Percentiles rank a stretch among this genome's conserved stretches.
Conservation (phyloP, 2,888 invertebrate species). For the Tiliacea aurago region DNA sequence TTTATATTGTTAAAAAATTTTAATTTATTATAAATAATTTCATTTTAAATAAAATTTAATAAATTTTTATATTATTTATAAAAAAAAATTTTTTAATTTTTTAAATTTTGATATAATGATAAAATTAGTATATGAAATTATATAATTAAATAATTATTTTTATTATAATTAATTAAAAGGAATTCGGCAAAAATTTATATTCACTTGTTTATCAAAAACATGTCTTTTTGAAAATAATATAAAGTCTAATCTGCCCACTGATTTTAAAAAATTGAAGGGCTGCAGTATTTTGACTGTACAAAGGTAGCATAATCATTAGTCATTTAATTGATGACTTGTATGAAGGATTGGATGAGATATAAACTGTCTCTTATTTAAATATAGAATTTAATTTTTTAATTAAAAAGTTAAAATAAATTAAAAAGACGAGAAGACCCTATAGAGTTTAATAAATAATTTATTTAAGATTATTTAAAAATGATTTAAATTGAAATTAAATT, state of each 20-base stretch:
- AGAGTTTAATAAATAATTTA: constrained; percentile 91
- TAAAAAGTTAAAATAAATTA: constrained; percentile 92
- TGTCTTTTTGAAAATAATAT: constrained; percentile 92
- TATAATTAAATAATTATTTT: constrained; percentile 65
- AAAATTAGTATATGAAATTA: constrained; percentile 89
- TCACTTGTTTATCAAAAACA: constrained; percentile 95
- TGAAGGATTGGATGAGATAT: constrained; percentile 94
- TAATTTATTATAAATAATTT: constrained; percentile 88
- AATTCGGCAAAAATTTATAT: constrained; percentile 92
- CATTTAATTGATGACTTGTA: constrained; percentile 95
- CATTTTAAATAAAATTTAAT: constrained; percentile 75
- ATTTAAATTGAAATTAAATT: constrained; percentile 72
- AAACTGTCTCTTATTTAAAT: constrained; percentile 88
- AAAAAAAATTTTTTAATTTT: constrained; percentile 84
- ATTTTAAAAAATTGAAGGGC: constrained; percentile 92
- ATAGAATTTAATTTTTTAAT: constrained; percentile 87
- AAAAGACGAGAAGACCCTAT: constrained; percentile 95
- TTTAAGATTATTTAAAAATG: constrained; percentile 78
- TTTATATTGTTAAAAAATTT: constrained; percentile 90
- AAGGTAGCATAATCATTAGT: constrained; percentile 95
- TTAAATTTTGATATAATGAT: constrained; percentile 89
- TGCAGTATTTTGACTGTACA: constrained; percentile 94
- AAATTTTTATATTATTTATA: constrained; percentile 84
- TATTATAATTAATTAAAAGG: constrained; percentile 87
- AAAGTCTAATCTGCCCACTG: constrained; percentile 94